Evolutionary conservation across 2,888 invertebrate species (phyloP).

Genomic region (Cantharis rufa): DNA sequence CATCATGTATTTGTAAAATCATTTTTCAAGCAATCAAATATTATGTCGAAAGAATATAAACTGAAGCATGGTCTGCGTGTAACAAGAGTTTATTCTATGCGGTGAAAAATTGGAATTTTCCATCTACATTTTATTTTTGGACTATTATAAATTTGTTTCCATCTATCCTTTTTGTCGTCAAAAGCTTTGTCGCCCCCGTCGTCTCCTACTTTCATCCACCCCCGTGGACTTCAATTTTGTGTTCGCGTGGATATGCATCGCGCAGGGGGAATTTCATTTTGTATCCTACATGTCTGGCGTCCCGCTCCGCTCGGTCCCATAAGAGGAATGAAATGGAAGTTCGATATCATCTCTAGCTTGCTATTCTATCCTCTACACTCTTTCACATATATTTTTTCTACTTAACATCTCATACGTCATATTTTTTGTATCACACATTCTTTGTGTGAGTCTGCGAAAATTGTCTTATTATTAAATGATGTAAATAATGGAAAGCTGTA

Average conservation of each 20-base stretch:
- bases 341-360: constrained; percentile 47
- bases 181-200: constrained; percentile 37
- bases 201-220: constrained; percentile 37
- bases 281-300: constrained; percentile 51
- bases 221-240: constrained; percentile 51
- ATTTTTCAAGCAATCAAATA: constrained; percentile 9
- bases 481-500: background rate
- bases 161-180: constrained; percentile 48
- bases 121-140: constrained; percentile 42
- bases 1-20: constrained; percentile 7
- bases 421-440: constrained; percentile 38
- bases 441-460: constrained; percentile 31
- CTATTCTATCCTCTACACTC: constrained; percentile 40
- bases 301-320: constrained; percentile 42
- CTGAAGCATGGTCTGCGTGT: constrained; percentile 18
- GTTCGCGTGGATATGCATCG: constrained; percentile 48
- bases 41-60: constrained; percentile 24
- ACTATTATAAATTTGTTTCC: constrained; percentile 52
- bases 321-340: constrained; percentile 50
- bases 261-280: constrained; percentile 53
- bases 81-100: constrained; percentile 30
- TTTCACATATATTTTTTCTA: constrained; percentile 32
- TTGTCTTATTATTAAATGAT: background rate
- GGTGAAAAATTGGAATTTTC: constrained; percentile 45
- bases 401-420: constrained; percentile 37